Evolutionary conservation across 2,797 vertebrate species (phyloP).

Genomic region (Cyprinodon diabolis): DNA sequence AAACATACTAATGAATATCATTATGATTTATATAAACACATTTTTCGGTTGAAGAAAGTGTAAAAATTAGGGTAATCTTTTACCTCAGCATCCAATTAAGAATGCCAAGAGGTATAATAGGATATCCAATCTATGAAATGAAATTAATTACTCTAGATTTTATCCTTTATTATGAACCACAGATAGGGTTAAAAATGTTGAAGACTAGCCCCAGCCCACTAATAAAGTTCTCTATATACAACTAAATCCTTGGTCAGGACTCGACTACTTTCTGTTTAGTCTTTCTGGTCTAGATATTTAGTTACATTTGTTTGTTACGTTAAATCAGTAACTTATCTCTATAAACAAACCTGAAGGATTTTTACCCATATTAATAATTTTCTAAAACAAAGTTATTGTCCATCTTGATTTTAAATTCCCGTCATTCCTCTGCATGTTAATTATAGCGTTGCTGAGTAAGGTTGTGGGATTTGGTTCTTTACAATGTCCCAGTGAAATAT

Average conservation of each 20-base stretch:
- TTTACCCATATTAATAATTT: not conserved
- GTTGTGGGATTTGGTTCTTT: not conserved
- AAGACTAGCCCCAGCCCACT: not conserved
- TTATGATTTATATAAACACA: not conserved
- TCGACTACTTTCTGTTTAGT: not conserved
- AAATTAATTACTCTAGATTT: not conserved
- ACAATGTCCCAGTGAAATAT: not conserved
- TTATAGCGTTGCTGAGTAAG: not conserved
- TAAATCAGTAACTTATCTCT: not conserved
- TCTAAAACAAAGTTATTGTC: not conserved
- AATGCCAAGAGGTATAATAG: not conserved
- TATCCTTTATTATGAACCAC: not conserved
- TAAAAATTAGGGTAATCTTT: not conserved
- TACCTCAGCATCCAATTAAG: not conserved
- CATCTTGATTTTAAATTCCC: not conserved
- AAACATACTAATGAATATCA: not conserved
- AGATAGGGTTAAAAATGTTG: not conserved
- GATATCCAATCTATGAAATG: not conserved
- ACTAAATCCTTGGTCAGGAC: too few relatives aligned
- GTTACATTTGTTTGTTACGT: not conserved
- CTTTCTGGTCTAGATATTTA: not conserved
- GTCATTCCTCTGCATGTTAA: not conserved
- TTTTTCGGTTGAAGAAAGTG: not conserved
- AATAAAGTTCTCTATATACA: too few relatives aligned
- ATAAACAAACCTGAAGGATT: not conserved